Conservation (phyloP, 2,113 vertebrate species). For the Cynocephalus volans region DNA sequence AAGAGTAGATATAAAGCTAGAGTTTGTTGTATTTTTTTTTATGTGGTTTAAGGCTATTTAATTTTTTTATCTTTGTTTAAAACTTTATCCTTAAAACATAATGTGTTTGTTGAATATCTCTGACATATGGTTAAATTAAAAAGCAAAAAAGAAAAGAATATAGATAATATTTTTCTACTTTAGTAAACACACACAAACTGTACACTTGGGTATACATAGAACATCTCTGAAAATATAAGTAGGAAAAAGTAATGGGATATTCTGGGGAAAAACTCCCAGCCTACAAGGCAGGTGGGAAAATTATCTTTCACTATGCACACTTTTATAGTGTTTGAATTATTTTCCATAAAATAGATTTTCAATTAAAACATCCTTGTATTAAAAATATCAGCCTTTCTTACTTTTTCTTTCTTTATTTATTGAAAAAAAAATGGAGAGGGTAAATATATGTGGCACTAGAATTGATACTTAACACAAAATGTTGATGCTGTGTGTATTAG, state of each 20-base stretch:
- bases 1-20: neutral
- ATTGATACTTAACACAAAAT: neutral
- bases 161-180: neutral
- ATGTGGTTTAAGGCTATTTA: neutral
- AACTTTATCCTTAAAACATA: conserved; percentile 5
- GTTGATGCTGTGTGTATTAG: neutral
- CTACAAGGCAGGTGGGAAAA: neutral
- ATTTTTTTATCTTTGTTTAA: neutral
- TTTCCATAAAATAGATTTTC: conserved; percentile 6
- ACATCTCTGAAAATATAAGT: neutral
- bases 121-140: neutral
- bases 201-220: neutral
- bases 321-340: conserved; percentile 36
- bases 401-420: neutral
- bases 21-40: neutral
- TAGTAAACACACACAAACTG: neutral
- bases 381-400: neutral
- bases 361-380: neutral
- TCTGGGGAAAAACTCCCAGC: neutral
- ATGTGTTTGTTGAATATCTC: neutral
- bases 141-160: neutral
- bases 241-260: neutral
- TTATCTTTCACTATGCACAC: neutral
- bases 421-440: neutral
- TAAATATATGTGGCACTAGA: neutral